phyloP scores from a whole-genome alignment of 1,140 invertebrate genomes.

The Drosophila rufa region DNA sequence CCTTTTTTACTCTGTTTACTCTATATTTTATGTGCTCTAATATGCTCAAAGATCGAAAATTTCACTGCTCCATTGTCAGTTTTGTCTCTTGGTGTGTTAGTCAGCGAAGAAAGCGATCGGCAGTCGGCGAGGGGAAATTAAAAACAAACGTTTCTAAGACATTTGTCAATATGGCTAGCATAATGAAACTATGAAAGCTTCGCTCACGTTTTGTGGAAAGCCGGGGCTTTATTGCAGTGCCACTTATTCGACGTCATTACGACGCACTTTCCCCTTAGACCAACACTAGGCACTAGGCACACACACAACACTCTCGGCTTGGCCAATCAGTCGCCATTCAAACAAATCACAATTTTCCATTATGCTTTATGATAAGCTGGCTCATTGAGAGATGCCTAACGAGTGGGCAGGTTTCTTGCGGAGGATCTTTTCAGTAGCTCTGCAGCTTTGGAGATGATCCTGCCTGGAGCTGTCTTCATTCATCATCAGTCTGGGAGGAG shows the following conservation, averaged over 20 bases:
- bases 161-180: slow-evolving; percentile 69
- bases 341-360: slow-evolving; percentile 38
- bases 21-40: slow-evolving; percentile 10
- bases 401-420: background rate
- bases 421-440: slow-evolving; percentile 21
- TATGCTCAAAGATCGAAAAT: slow-evolving; percentile 21
- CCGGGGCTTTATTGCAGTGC: slow-evolving; percentile 38
- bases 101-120: slow-evolving; percentile 56
- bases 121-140: slow-evolving; percentile 32
- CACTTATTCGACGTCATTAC: slow-evolving; percentile 32
- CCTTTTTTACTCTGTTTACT: background rate
- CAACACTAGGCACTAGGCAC: slow-evolving; percentile 9
- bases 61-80: slow-evolving; percentile 44
- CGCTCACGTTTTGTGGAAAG: slow-evolving; percentile 50
- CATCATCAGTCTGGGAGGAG: slow-evolving; percentile 17
- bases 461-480: slow-evolving; percentile 5
- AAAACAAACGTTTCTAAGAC: slow-evolving; percentile 50
- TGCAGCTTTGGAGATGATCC: background rate
- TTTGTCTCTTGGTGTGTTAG: slow-evolving; percentile 27
- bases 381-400: background rate
- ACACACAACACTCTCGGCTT: background rate
- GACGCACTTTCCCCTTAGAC: slow-evolving; percentile 49
- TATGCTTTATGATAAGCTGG: slow-evolving; percentile 19
- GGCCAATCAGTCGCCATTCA: slow-evolving; percentile 41
- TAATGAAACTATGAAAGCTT: slow-evolving; percentile 59